phyloP scores from a whole-genome alignment of 2,888 invertebrate species.

The Plebejus anna region DNA sequence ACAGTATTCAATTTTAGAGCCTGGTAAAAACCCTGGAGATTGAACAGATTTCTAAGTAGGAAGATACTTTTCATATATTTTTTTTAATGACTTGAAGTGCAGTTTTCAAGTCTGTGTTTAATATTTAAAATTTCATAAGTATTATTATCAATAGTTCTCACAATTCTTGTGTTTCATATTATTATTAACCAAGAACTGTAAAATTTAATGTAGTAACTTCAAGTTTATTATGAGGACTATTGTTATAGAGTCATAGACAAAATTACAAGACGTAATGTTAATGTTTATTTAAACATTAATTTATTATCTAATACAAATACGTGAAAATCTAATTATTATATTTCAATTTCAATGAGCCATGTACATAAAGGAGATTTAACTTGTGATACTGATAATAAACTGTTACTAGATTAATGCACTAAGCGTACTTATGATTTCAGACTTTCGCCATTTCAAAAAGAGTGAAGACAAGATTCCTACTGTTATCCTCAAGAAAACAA shows the following conservation, averaged over 20 bases:
- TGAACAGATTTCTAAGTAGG: no score
- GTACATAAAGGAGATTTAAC: no score
- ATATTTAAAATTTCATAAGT: neutral
- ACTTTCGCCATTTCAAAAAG: no score
- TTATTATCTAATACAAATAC: neutral
- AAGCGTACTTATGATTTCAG: neutral
- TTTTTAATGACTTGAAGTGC: no score
- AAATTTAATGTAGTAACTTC: neutral
- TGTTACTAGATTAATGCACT: neutral
- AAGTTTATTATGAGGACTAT: neutral
- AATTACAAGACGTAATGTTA: neutral
- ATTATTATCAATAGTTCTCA: neutral
- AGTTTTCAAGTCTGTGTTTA: no score
- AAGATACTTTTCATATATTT: neutral
- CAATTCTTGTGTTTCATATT: neutral
- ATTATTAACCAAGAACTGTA: neutral
- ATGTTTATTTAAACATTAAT: neutral
- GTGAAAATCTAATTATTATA: neutral
- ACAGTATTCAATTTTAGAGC: neutral
- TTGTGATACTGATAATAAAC: neutral
- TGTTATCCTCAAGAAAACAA: no score
- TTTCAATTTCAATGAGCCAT: neutral
- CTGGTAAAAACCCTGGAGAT: neutral
- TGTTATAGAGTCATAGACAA: neutral
- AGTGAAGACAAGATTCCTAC: no score